phyloP scores from a whole-genome alignment of 2,113 vertebrate genomes.

The Helogale parvula region DNA sequence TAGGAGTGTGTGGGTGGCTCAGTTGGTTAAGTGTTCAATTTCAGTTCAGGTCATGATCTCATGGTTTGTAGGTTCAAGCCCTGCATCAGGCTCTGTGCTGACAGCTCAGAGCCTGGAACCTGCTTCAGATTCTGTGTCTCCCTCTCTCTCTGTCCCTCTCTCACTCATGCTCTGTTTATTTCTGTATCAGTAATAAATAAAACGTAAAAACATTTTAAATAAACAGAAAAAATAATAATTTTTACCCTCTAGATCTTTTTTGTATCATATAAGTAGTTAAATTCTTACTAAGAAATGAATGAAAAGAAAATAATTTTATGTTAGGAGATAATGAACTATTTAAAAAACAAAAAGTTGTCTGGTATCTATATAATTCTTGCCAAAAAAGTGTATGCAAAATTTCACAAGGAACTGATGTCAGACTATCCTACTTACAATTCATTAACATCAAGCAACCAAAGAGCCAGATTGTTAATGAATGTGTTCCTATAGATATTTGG shows the following conservation, averaged over 20 bases:
- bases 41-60: no score
- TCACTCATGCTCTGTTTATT: no score
- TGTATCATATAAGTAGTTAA: neutral
- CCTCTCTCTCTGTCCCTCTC: no score
- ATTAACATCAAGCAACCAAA: neutral
- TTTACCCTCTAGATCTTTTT: neutral
- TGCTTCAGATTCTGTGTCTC: no score
- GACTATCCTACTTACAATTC: neutral
- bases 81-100: no score
- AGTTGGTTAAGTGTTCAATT: no score
- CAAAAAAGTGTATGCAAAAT: neutral
- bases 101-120: no score
- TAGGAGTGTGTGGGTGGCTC: no score
- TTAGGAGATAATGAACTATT: neutral
- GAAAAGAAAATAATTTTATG: neutral
- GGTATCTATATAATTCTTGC: neutral
- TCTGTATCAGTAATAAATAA: no score
- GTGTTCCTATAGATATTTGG: neutral
- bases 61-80: no score
- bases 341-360: neutral
- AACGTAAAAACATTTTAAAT: no score
- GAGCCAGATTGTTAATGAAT: neutral
- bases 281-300: neutral
- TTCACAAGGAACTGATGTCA: neutral
- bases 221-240: neutral